These are phyloP conservation scores for Mormyrus proboscirostris DNA, from an alignment of 2,797 vertebrate genomes.

Conservation along the genomic window DNA sequence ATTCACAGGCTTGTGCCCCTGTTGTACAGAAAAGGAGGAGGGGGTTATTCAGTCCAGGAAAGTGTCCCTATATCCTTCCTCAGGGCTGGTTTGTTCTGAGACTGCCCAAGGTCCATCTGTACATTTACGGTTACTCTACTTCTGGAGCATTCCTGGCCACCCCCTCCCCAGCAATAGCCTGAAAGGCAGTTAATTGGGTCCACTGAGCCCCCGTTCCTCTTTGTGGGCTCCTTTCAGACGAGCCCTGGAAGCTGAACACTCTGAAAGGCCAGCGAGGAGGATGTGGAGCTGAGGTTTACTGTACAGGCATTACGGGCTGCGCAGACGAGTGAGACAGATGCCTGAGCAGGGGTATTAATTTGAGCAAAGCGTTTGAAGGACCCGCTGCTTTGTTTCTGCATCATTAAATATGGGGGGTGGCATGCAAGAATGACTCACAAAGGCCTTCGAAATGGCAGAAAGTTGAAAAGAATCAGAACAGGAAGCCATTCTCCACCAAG, in stretches of 20 bases:
- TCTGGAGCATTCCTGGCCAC: conserved; percentile 9
- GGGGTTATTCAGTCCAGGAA: neutral
- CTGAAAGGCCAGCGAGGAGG: neutral
- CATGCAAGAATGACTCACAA: conserved; percentile 6
- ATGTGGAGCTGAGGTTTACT: neutral
- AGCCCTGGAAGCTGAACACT: neutral
- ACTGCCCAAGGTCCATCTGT: neutral
- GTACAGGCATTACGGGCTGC: neutral
- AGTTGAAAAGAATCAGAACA: neutral
- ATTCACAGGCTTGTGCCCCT: neutral
- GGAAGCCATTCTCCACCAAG: neutral
- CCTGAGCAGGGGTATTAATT: neutral
- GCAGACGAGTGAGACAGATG: neutral
- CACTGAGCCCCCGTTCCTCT: neutral
- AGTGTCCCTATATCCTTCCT: neutral
- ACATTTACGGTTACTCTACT: neutral
- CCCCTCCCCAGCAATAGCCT: neutral
- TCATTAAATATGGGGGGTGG: neutral
- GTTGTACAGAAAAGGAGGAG: neutral
- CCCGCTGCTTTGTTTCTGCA: neutral
- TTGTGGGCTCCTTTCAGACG: neutral
- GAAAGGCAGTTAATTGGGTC: conserved; percentile 15
- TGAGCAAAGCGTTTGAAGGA: neutral
- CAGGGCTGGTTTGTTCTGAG: neutral
- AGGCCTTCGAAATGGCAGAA: neutral